A percentile compares a stretch with the other conserved stretches of the same genome.
Evolutionary conservation across 2,113 vertebrate genomes (phyloP).

Genomic region (Dryoscopus gambensis): DNA sequence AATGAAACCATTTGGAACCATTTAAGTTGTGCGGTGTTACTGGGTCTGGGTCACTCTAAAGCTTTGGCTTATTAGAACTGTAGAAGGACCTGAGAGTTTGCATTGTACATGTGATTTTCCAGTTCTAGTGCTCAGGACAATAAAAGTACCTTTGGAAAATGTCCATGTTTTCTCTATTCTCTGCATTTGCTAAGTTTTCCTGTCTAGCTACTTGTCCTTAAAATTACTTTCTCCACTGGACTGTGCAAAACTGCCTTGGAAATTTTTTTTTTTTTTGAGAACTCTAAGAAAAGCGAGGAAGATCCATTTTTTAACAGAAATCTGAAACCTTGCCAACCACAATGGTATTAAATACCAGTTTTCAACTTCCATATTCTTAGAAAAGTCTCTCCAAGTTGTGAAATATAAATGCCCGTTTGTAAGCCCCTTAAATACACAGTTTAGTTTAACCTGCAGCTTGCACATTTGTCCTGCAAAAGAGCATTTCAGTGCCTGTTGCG

Average conservation of each 20-base stretch:
- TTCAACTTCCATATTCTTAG: not conserved
- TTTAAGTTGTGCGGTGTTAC: not conserved
- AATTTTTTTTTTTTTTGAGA: not conserved
- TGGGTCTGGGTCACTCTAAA: not conserved
- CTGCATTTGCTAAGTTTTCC: not conserved
- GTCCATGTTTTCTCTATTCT: not conserved
- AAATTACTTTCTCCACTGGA: not conserved
- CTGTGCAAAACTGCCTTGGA: not conserved
- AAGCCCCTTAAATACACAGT: not conserved
- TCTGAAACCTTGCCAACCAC: not conserved
- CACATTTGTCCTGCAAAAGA: not conserved
- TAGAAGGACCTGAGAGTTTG: not conserved
- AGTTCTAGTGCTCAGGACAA: not conserved
- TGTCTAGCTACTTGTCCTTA: not conserved
- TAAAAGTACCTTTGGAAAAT: not conserved
- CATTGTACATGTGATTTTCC: not conserved
- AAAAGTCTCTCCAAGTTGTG: not conserved
- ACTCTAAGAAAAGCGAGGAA: not conserved
- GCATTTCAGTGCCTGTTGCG: not conserved
- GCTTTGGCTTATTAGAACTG: not conserved
- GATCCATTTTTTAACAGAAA: not conserved
- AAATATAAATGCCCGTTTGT: not conserved
- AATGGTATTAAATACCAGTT: not conserved
- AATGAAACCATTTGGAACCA: not conserved
- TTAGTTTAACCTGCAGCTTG: not conserved